These are phyloP conservation scores for Riparia riparia DNA, from an alignment of 2,113 vertebrate genomes.

Conservation along the genomic window DNA sequence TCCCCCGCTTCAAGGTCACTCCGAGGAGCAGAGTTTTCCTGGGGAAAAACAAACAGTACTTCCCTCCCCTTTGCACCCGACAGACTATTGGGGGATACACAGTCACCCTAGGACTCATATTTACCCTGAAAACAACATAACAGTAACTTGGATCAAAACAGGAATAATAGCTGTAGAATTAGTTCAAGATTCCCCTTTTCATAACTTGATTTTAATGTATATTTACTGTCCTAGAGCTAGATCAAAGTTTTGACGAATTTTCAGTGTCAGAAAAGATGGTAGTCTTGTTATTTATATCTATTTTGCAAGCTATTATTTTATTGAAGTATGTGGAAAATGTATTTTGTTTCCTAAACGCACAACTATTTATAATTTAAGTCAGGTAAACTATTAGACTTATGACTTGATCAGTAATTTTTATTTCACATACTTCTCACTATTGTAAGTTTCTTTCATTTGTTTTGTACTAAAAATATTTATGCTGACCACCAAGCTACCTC, in stretches of 20 bases:
- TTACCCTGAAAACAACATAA: neutral
- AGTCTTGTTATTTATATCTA: neutral
- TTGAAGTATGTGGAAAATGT: neutral
- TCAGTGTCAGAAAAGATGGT: neutral
- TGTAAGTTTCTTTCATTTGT: neutral
- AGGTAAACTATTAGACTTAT: neutral
- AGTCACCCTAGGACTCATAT: neutral
- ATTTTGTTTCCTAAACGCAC: neutral
- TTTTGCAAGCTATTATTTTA: neutral
- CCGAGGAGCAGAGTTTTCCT: too few species aligned
- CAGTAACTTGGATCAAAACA: neutral
- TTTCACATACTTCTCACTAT: neutral
- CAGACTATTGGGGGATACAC: too few species aligned
- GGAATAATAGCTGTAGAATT: neutral
- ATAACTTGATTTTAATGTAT: neutral
- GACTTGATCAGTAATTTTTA: neutral
- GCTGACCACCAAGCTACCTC: neutral
- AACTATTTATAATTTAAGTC: neutral
- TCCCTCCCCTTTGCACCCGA: too few species aligned
- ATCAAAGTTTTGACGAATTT: neutral
- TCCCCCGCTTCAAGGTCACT: too few species aligned
- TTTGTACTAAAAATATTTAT: neutral
- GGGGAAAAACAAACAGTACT: too few species aligned
- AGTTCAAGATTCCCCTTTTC: neutral
- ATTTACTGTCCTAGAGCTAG: neutral